These are phyloP conservation scores for Corydoras sp. DNA, from an alignment of 2,113 vertebrate species.

Conservation along the genomic window DNA sequence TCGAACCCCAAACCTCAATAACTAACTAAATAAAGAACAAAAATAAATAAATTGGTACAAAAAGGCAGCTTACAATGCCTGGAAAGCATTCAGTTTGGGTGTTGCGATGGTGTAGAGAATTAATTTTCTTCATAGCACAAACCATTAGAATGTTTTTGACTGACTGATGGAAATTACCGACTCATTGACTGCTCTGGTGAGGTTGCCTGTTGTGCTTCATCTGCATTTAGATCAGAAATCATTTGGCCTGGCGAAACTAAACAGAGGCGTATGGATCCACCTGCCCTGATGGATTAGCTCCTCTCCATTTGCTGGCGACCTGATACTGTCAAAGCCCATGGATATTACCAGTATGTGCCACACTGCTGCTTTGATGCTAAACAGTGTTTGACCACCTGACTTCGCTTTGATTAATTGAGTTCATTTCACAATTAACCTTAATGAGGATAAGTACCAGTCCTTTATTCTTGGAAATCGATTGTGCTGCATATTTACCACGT, in stretches of 20 bases:
- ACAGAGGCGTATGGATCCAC: constrained; percentile 43
- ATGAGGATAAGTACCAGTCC: constrained; percentile 42
- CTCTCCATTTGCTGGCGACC: constrained; percentile 32
- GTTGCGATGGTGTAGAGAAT: too few relatives aligned
- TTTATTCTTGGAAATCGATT: constrained; percentile 49
- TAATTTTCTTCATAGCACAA: too few relatives aligned
- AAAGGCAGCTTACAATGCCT: too few relatives aligned
- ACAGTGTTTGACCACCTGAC: constrained; percentile 48
- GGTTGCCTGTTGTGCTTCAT: constrained; percentile 31
- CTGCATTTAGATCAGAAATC: constrained; percentile 41
- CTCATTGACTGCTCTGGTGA: constrained; percentile 29
- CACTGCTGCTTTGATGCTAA: constrained; percentile 24
- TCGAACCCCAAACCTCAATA: too few relatives aligned
- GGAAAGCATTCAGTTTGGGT: too few relatives aligned
- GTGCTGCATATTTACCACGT: constrained; percentile 5
- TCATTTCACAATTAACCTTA: constrained; percentile 47
- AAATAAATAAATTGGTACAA: too few relatives aligned
- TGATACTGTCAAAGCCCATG: constrained; percentile 30
- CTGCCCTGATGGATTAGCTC: constrained; percentile 43
- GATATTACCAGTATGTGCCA: constrained; percentile 26
- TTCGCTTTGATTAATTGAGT: constrained; percentile 40
- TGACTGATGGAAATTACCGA: constrained; percentile 29
- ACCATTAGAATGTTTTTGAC: constrained; percentile 22
- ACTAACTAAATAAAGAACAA: too few relatives aligned
- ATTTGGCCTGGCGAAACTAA: constrained; percentile 35